A percentile compares a stretch with the other conserved stretches of the same genome.
phyloP scores from a whole-genome alignment of 2,113 vertebrate genomes.

The Himantopus leucocephalus region DNA sequence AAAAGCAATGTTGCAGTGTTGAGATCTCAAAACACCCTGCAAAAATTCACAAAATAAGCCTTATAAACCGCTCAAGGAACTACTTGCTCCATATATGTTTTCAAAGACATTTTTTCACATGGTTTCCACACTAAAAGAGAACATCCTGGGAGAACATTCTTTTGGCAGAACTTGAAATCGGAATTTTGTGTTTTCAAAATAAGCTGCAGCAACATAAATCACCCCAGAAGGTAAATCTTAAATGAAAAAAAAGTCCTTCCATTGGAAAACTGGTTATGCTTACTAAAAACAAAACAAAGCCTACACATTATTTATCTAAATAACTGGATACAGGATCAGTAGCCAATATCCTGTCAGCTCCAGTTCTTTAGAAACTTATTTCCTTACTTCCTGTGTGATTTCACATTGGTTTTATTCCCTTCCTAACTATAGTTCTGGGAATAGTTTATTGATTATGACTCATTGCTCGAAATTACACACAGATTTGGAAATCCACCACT shows the following conservation, averaged over 20 bases:
- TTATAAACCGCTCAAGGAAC: neutral
- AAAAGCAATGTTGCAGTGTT: neutral
- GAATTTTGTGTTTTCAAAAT: neutral
- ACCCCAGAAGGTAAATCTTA: neutral
- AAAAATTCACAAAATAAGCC: neutral
- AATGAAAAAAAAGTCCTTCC: neutral
- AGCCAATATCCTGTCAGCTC: neutral
- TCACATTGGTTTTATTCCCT: slow-evolving; percentile 3
- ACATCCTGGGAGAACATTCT: neutral
- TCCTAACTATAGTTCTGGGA: slow-evolving; percentile 26
- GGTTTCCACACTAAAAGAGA: neutral
- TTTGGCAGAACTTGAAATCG: neutral
- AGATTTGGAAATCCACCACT: slow-evolving; percentile 1
- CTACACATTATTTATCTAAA: neutral
- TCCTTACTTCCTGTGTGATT: slow-evolving; percentile 36
- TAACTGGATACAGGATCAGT: neutral
- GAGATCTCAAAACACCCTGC: neutral
- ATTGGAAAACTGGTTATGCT: neutral
- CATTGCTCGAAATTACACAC: slow-evolving; percentile 5
- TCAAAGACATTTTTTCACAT: neutral
- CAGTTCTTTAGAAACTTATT: slow-evolving; percentile 1
- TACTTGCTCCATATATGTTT: neutral
- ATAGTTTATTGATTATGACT: slow-evolving; percentile 44
- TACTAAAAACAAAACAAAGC: neutral
- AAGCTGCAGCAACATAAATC: neutral